Conservation (phyloP, 2,888 invertebrate genomes). For the Leucoma salicis region DNA sequence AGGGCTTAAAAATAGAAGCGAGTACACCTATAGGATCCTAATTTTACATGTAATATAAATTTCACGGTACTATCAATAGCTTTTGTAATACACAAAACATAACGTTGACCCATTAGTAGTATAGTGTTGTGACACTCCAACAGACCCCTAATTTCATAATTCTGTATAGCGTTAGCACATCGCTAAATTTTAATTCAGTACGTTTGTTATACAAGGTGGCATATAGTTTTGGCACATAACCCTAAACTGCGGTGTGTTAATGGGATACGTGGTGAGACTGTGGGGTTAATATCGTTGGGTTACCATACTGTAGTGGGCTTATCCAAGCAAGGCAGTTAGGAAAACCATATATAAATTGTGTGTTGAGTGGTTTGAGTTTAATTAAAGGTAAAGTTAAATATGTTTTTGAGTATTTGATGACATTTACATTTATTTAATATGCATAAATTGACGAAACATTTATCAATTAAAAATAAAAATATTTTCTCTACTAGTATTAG, state of each 20-base stretch:
- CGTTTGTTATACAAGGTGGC: conserved; percentile 7
- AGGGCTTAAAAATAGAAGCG: too few species aligned
- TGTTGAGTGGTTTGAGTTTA: conserved; percentile 1
- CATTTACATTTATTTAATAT: too few species aligned
- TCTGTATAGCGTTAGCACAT: conserved; percentile 14
- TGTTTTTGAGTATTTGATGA: neutral
- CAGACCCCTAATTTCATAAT: conserved; percentile 8
- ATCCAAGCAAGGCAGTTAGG: conserved; percentile 4
- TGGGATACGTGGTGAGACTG: conserved; percentile 22
- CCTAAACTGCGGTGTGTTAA: conserved; percentile 39
- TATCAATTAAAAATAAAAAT: too few species aligned
- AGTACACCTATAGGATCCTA: too few species aligned
- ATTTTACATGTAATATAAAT: too few species aligned
- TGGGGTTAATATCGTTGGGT: conserved; percentile 35
- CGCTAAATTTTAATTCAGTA: conserved; percentile 25
- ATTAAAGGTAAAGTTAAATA: neutral
- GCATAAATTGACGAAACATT: too few species aligned
- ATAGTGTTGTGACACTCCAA: too few species aligned
- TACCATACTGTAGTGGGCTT: conserved; percentile 11
- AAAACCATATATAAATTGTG: conserved; percentile 4
- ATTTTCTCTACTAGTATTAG: too few species aligned
- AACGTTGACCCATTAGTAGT: too few species aligned
- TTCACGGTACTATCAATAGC: too few species aligned
- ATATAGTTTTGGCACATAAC: conserved; percentile 27
- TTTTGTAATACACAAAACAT: too few species aligned